Base-by-base conservation (phyloP, 2,888 invertebrate genomes). In the Drosophila leonis region DNA sequence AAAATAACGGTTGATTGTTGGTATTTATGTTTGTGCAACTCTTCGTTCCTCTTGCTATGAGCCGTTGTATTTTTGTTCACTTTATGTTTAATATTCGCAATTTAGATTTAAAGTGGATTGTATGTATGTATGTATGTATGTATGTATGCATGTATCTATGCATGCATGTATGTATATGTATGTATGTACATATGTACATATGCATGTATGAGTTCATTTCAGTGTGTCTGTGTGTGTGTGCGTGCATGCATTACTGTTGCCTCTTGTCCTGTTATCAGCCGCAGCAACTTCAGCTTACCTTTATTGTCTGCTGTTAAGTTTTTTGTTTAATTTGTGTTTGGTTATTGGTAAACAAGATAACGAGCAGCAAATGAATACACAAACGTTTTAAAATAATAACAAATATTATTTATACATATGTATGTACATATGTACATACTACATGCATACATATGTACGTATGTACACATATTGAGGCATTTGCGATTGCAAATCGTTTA, bases 261-360 rank as follows among this genome's bases (percentile, higher is more conserved):
- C 51, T 62, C 64, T 49, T 49, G 27, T 27, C 24, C 10, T n/a
- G 46, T 41, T 62, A 54, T 64, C 57, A 61, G 44, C 24, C 9
- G 39, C 33, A 72, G 54, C 37, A 56, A 64, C 33, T 57, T 39
- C 35, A 56, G 68, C 51, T 64, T 78, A 77, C 79, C 78, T 65
- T 71, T 74, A 78, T 78, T 61, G 63, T 44, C 55, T 44, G 7
- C 42, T 31, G 42, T 49, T 75, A 24, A 56, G 44, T 49, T 64
- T 39, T 64, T 42, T 65, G 48, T 65, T 39, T 37, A 54, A 39
- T 57, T 63, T 63, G 54, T 72, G 52, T 65, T 55, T 70, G 60
- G 42, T 59, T 59, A 59, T 66, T 48, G 76, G 82, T 82, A 82
- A 82, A 82, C 71, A 82, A 82, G 82, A 82, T 82, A 83, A 74